Evolutionary conservation across 2,888 invertebrate species (phyloP), one percentile per base, ranked within the genome.

Genomic region (Autographa gamma): DNA sequence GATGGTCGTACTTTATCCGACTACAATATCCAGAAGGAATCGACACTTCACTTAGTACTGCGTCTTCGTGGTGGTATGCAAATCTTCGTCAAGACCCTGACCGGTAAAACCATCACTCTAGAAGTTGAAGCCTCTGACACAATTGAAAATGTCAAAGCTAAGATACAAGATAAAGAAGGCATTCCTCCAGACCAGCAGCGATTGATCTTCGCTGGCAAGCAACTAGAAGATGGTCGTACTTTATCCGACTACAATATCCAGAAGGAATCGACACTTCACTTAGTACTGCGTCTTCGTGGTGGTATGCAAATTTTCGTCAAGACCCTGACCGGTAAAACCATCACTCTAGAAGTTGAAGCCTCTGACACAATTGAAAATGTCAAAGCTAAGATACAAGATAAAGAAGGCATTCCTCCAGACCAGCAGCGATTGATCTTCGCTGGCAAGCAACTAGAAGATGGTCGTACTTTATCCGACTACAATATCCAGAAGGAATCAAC

Each of bases 221-320:
- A 81, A 5, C 1, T 81, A 0, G 81, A 81, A 59, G 81, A 82
- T 58, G 81, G 81, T 0, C 81, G 81, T 4, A 82, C 81, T 0
- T 0, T 82, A 0, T 82, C 81, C 0, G 81, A 82, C 0, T 82
- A 82, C 11, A 82, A 82, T 0, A 82, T 82, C 0, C 85, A 85
- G 14, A 85, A 85, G 0, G 85, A 86, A 0, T 86, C 86, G 0
- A 86, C 86, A 0, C 73, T 86, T 0, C 86, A 86, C 6, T 69
- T 86, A 0, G 86, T 86, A 0, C 38, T 86, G 0, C 85, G 87
- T 69, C 79, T 87, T 0, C 76, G 87, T 16, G 87, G 87, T 62
- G 87, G 87, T 65, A 87, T 87, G 87, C 87, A 87, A 58, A 87
- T 87, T 0, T 87, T 87, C 14, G 87, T 87, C 0, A 87, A 87